Evolutionary conservation across 2,888 invertebrate species (phyloP).

Genomic region (Cephus sareptanus): DNA sequence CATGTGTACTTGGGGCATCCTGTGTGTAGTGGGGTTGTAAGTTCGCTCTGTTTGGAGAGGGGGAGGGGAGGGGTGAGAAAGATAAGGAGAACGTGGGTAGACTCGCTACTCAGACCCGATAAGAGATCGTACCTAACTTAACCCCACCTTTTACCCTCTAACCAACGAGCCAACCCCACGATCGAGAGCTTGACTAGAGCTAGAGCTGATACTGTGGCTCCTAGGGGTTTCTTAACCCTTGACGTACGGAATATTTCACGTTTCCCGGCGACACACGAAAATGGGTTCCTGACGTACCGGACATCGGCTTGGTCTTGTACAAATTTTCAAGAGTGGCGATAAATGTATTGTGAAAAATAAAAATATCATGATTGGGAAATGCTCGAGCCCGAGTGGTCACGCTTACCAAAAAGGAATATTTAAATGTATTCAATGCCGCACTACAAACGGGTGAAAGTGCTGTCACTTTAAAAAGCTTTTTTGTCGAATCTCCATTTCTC

Average conservation of each 20-base stretch:
- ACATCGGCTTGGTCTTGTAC: not conserved
- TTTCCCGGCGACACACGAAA: not conserved
- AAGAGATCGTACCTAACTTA: conserved; percentile 58
- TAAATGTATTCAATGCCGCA: not conserved
- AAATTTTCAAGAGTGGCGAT: not conserved
- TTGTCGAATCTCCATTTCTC: not conserved
- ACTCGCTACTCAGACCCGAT: conserved; percentile 53
- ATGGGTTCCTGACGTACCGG: not conserved
- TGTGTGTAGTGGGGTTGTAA: conserved; percentile 17
- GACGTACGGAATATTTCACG: not conserved
- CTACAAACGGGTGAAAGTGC: not conserved
- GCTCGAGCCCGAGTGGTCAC: not conserved
- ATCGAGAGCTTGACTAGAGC: conserved; percentile 22
- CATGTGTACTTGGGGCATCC: not conserved
- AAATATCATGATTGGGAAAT: not conserved
- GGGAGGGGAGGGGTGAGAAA: conserved; percentile 36
- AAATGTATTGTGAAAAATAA: not conserved
- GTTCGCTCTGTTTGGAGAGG: conserved; percentile 21
- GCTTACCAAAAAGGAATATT: not conserved
- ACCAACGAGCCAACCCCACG: conserved; percentile 33
- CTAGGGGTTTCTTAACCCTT: not conserved
- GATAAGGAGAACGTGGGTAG: conserved; percentile 61
- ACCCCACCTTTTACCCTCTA: conserved; percentile 39
- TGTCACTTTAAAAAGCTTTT: not conserved
- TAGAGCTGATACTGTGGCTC: not conserved